phyloP scores from a whole-genome alignment of 2,797 vertebrate genomes.

The Dromococcyx pavoninus region DNA sequence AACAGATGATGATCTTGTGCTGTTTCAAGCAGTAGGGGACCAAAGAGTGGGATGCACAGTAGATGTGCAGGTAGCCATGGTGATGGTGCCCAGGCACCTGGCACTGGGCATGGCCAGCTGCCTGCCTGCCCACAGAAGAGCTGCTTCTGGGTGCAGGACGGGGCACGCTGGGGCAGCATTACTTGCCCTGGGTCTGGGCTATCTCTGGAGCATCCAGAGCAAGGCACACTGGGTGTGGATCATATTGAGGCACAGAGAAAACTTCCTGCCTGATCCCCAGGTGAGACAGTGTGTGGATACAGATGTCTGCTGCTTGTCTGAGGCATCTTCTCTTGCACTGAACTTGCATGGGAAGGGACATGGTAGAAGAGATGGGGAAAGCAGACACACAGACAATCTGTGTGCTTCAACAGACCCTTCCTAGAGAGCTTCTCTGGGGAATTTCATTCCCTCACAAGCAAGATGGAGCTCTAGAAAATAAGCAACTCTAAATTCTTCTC shows the following conservation, averaged over 20 bases:
- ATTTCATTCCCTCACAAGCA: background rate
- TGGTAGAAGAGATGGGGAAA: background rate
- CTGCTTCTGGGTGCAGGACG: background rate
- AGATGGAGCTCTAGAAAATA: background rate
- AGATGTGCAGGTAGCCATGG: constrained; percentile 6
- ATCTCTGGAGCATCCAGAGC: background rate
- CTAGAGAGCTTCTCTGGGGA: background rate
- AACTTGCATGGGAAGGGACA: background rate
- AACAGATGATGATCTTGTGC: accelerated
- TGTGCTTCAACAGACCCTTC: background rate
- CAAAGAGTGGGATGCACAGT: accelerated
- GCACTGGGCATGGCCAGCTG: background rate
- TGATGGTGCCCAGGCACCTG: background rate
- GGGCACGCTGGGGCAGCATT: accelerated
- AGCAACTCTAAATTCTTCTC: no score
- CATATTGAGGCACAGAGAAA: no score
- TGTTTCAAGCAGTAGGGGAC: background rate
- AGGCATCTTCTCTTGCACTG: background rate
- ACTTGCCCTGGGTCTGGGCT: background rate
- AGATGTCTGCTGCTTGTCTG: background rate
- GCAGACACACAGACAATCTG: background rate
- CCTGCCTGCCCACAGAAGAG: background rate
- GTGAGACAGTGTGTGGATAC: accelerated
- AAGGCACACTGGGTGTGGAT: accelerated
- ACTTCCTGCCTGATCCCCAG: accelerated